Percentiles rank a stretch among this genome's conserved stretches.
phyloP scores from a whole-genome alignment of 2,888 invertebrate genomes.

The Xestia rhomboidea region DNA sequence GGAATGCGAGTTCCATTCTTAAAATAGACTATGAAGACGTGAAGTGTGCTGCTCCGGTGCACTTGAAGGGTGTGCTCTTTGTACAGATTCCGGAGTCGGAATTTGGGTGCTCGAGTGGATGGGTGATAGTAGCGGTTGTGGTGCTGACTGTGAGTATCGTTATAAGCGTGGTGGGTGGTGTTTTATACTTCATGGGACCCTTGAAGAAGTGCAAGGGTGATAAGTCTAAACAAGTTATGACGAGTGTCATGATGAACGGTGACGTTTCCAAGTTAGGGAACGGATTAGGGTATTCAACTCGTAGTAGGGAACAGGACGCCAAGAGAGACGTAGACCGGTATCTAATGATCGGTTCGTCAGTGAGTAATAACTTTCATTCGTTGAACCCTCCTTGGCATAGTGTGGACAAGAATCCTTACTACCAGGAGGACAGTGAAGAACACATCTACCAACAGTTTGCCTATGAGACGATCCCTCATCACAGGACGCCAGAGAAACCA shows the following conservation, averaged over 20 bases:
- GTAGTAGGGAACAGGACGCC: constrained; percentile 86
- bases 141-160: constrained; percentile 90
- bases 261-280: constrained; percentile 89
- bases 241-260: constrained; percentile 89
- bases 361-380: constrained; percentile 89
- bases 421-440: constrained; percentile 88
- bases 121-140: constrained; percentile 90
- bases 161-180: constrained; percentile 88
- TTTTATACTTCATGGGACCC: constrained; percentile 89
- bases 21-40: constrained; percentile 91
- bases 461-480: constrained; percentile 89
- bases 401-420: constrained; percentile 88
- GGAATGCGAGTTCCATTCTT: constrained; percentile 82
- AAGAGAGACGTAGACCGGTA: constrained; percentile 89
- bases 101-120: constrained; percentile 91
- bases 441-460: constrained; percentile 90
- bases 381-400: constrained; percentile 89
- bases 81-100: constrained; percentile 91
- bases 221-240: constrained; percentile 90
- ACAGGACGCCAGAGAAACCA: constrained; percentile 90
- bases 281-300: constrained; percentile 87
- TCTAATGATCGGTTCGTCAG: constrained; percentile 89
- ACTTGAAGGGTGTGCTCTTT: constrained; percentile 88
- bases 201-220: constrained; percentile 89
- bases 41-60: constrained; percentile 91